These are phyloP conservation scores for Paratilapia polleni DNA, from an alignment of 2,113 vertebrate genomes.

Conservation along the genomic window DNA sequence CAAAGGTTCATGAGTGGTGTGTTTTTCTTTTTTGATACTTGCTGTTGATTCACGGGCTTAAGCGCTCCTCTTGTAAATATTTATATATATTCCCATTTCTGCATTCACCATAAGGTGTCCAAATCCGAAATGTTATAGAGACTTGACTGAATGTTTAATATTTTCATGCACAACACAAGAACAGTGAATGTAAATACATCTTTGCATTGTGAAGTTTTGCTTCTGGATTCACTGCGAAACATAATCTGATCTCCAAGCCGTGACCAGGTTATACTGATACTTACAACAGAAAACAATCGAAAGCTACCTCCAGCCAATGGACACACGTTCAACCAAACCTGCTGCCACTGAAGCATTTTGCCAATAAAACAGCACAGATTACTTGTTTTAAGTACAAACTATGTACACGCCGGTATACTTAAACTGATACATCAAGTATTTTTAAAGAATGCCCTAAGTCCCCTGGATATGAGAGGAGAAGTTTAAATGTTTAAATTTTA, in stretches of 20 bases:
- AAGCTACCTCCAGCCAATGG: slow-evolving; percentile 25
- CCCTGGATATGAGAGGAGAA: neutral
- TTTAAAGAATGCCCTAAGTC: neutral
- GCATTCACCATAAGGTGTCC: neutral
- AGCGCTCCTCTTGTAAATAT: neutral
- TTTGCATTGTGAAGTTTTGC: neutral
- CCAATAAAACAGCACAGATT: neutral
- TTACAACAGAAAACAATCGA: neutral
- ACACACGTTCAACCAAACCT: neutral
- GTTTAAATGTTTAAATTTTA: neutral
- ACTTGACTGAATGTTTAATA: neutral
- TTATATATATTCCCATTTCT: neutral
- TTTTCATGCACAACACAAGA: neutral
- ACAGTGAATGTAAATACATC: neutral
- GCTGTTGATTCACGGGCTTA: neutral
- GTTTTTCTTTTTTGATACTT: neutral
- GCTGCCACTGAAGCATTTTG: neutral
- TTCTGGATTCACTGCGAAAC: slow-evolving; percentile 1
- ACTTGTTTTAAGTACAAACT: neutral
- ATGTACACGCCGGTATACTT: neutral
- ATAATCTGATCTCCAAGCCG: neutral
- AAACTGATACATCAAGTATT: neutral
- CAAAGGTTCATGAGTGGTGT: neutral
- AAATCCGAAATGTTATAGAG: neutral
- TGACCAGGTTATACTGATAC: neutral